Evolutionary conservation across 1,140 invertebrate genomes (phyloP), one percentile per base, ranked within the genome.

Genomic region (Drosophila ananassae): DNA sequence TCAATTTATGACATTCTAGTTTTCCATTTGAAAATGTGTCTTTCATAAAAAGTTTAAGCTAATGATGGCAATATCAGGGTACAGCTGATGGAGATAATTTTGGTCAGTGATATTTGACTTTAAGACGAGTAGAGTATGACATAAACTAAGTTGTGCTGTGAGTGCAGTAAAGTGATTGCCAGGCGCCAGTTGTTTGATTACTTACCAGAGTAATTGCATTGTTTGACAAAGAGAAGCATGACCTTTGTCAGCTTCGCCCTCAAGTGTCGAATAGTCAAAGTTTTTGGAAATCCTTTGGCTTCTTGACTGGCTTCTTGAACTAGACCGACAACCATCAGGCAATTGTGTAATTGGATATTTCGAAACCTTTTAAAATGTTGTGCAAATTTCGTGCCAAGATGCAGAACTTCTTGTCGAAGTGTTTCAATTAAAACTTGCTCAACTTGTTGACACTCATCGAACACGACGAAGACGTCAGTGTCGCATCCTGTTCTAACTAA

Each of bases 381-480:
- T 67, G 60, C 48, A 61, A 76, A 79, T 79, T 56, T 60, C 69
- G 68, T 63, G 68, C 50, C 60, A 67, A 76, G 71, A 82, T 79
- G 46, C 69, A 50, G 7, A 50, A 41, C 51, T 55, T 55, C 50
- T 37, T 37, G 34, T 22, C 66, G 73, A 87, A 85, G 82, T 89
- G 83, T 82, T 89, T 85, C 82, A 85, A 87, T 87, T 85, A 89
- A 79, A 89, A 89, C 74, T 85, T 87, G 83, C 52, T 76, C 62
- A 87, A 76, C 83, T 89, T 85, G 83, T 82, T 85, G 82, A 89
- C 82, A 87, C 68, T 82, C 78, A 85, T 85, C 79, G 82, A 87
- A 89, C 75, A 87, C 74, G 69, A 87, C 74, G 69, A 67, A 44
- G 61, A 64, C 68, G 62, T 63, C 57, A 64, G 59, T 71, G 57